Conservation (phyloP, 2,888 invertebrate genomes). For the Lochmaea crataegi region DNA sequence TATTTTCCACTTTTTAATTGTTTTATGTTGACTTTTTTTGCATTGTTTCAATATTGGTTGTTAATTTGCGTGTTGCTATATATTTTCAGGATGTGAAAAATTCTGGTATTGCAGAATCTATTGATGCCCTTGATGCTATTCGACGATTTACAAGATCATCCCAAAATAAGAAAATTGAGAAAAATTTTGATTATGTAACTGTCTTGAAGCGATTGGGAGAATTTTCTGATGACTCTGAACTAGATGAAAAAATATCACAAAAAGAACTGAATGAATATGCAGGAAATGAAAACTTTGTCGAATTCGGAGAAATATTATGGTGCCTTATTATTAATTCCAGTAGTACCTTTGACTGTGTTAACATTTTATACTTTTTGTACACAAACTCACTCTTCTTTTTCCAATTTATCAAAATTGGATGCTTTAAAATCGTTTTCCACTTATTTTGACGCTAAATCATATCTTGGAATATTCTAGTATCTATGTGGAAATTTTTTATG, state of each 20-base stretch:
- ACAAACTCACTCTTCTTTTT: too few species aligned
- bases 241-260: conserved; percentile 39
- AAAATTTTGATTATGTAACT: conserved; percentile 51
- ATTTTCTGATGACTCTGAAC: conserved; percentile 63
- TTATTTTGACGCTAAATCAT: too few species aligned
- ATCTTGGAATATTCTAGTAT: too few species aligned
- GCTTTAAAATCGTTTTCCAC: too few species aligned
- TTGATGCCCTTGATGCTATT: conserved; percentile 26
- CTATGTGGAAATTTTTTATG: too few species aligned
- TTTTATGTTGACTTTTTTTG: too few species aligned
- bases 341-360: too few species aligned
- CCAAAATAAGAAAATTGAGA: conserved; percentile 55
- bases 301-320: conserved; percentile 69
- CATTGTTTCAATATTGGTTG: too few species aligned
- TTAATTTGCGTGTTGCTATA: too few species aligned
- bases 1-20: too few species aligned
- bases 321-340: conserved; percentile 63
- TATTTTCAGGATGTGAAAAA: conserved; percentile 27
- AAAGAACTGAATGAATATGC: conserved; percentile 33
- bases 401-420: too few species aligned
- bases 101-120: conserved; percentile 17
- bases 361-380: too few species aligned
- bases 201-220: conserved; percentile 57
- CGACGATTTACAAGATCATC: conserved; percentile 53
- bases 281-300: conserved; percentile 55